Conservation (phyloP, 2,797 vertebrate genomes). For the Setipinna tenuifilis region DNA sequence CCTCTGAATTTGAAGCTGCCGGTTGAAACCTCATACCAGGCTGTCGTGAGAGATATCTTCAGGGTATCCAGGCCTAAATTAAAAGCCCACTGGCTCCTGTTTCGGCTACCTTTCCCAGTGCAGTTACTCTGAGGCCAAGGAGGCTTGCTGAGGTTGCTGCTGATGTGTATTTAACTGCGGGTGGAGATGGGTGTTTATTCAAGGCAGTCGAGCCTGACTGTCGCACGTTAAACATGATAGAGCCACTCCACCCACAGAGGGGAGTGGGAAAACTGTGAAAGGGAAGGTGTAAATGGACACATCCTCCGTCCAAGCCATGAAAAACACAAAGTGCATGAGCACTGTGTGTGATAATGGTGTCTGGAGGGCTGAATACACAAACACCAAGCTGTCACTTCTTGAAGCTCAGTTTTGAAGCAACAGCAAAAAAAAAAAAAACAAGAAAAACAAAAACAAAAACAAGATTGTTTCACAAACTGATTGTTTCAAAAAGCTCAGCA, state of each 20-base stretch:
- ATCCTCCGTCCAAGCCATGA: constrained; percentile 21
- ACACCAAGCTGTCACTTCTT: neutral
- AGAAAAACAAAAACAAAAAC: too few relatives aligned
- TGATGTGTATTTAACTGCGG: constrained; percentile 33
- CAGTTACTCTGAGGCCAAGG: neutral
- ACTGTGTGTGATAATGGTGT: neutral
- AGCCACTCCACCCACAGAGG: constrained; percentile 14
- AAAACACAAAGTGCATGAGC: neutral
- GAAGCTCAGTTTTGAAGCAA: neutral
- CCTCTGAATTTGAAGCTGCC: constrained; percentile 16
- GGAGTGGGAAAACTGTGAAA: constrained; percentile 21
- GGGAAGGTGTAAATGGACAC: constrained; percentile 29
- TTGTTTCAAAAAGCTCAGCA: neutral
- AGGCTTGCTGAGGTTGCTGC: constrained; percentile 3
- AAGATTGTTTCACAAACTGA: neutral
- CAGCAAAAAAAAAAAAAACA: neutral
- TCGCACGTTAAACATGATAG: constrained; percentile 25
- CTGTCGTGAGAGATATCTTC: neutral
- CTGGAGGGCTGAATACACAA: neutral
- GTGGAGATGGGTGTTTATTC: constrained; percentile 45
- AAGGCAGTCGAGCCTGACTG: constrained; percentile 13
- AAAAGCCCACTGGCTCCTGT: constrained; percentile 23
- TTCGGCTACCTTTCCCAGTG: constrained; percentile 9
- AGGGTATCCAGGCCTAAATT: constrained; percentile 15
- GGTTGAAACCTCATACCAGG: constrained; percentile 19